phyloP scores from a whole-genome alignment of 2,113 vertebrate genomes.

The Microtus montanus region DNA sequence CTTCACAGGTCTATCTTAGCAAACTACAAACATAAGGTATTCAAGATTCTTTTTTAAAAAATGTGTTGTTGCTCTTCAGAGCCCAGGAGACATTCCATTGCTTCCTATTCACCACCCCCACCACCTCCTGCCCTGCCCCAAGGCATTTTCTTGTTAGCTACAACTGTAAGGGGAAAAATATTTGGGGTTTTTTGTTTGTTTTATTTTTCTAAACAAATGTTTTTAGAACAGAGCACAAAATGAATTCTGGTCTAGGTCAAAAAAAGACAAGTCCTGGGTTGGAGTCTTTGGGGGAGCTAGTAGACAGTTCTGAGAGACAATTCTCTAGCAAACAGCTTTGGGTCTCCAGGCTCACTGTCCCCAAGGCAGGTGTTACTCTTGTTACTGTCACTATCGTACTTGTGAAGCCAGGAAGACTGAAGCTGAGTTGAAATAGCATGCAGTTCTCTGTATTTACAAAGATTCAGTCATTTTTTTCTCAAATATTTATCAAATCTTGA shows the following conservation, averaged over 20 bases:
- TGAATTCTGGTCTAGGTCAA: background rate
- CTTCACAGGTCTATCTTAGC: background rate
- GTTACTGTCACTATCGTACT: background rate
- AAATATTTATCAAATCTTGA: conserved; percentile 18
- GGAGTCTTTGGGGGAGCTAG: background rate
- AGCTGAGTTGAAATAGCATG: background rate
- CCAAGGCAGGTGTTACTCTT: background rate
- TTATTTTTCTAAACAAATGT: background rate
- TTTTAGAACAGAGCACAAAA: background rate
- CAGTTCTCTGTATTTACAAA: background rate
- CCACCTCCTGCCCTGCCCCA: background rate
- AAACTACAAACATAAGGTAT: background rate
- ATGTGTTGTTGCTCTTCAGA: background rate
- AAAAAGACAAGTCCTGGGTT: background rate
- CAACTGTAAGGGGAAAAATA: background rate
- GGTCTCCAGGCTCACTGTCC: background rate
- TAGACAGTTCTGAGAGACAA: background rate
- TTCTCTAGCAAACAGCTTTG: background rate
- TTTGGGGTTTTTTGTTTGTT: background rate
- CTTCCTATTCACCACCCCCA: background rate
- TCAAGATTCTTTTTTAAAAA: background rate
- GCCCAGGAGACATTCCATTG: background rate
- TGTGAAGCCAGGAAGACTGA: background rate
- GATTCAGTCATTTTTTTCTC: background rate
- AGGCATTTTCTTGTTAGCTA: background rate